phyloP scores from a whole-genome alignment of 2,888 invertebrate species.

The Lasioglossum vierecki region DNA sequence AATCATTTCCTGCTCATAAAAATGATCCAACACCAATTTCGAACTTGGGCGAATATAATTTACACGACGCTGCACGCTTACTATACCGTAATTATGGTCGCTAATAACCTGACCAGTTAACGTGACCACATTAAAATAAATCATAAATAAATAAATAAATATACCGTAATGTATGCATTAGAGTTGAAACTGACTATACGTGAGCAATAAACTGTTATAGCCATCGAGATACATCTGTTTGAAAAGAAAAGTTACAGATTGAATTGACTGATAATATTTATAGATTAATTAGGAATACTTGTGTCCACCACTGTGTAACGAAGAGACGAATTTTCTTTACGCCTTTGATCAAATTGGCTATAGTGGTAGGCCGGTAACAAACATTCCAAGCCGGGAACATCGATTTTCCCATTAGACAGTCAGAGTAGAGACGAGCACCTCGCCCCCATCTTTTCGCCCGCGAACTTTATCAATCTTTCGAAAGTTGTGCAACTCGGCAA shows the following conservation, averaged over 20 bases:
- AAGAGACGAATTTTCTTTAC: not conserved
- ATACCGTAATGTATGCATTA: not conserved
- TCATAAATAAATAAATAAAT: no score
- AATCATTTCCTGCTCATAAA: not conserved
- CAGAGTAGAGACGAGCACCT: not conserved
- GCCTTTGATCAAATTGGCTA: not conserved
- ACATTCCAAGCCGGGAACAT: not conserved
- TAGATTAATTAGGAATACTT: not conserved
- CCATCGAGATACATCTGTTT: not conserved
- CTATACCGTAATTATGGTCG: not conserved
- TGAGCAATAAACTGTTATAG: not conserved
- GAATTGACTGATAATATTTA: not conserved
- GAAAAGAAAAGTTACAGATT: not conserved
- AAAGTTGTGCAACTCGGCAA: conserved; percentile 12
- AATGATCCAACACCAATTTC: not conserved
- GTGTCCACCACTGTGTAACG: not conserved
- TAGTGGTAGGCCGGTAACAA: not conserved
- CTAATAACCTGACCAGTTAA: no score
- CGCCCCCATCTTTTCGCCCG: not conserved
- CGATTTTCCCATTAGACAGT: conserved; percentile 9
- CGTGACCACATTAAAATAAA: no score
- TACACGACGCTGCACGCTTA: no score
- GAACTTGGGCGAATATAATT: no score
- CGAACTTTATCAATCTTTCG: conserved; percentile 43
- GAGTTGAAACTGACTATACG: not conserved